A percentile compares a stretch with the other conserved stretches of the same genome.
phyloP scores from a whole-genome alignment of 2,113 vertebrate genomes.

The Pogona vitticeps region DNA sequence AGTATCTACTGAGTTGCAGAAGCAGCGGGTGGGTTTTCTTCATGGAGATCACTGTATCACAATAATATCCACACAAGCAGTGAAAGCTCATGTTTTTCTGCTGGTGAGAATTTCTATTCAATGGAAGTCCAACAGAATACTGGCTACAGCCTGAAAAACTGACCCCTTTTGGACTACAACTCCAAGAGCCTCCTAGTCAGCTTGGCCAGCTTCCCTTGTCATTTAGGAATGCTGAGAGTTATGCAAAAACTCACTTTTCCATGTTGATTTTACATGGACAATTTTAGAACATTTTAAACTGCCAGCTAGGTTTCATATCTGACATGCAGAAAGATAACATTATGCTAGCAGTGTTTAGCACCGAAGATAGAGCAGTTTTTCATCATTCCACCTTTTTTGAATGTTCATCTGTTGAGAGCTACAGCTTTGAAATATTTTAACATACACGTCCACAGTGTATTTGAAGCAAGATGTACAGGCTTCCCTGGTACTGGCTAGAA shows the following conservation, averaged over 20 bases:
- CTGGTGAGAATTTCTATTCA: too few species aligned
- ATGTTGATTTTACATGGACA: not conserved
- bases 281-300: not conserved
- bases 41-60: too few species aligned
- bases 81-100: too few species aligned
- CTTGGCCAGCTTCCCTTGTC: too few species aligned
- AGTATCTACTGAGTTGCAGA: too few species aligned
- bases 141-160: too few species aligned
- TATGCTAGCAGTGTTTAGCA: not conserved
- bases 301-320: not conserved
- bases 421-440: constrained; percentile 23
- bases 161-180: too few species aligned
- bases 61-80: too few species aligned
- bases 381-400: not conserved
- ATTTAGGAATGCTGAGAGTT: not conserved
- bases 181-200: too few species aligned
- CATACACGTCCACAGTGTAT: not conserved
- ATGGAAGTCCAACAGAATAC: too few species aligned
- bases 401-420: constrained; percentile 1
- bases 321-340: not conserved
- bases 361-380: not conserved
- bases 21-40: too few species aligned
- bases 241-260: not conserved
- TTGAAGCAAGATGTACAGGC: constrained; percentile 23
- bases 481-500: not conserved